Evolutionary conservation across 1,140 invertebrate genomes (phyloP).

Genomic region (Brachionus rotundiformis): DNA sequence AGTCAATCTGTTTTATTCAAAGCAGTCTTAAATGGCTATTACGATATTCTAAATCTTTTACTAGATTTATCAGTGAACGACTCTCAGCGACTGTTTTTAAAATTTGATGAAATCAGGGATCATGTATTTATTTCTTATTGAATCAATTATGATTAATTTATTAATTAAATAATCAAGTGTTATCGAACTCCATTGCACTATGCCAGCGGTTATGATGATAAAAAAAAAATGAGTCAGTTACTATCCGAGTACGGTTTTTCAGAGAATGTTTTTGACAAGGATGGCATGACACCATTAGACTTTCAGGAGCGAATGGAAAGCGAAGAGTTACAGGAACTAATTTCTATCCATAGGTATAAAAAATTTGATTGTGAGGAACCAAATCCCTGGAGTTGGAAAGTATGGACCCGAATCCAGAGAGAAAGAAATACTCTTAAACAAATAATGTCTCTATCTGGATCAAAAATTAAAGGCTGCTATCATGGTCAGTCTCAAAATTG

Average conservation of each 20-base stretch:
- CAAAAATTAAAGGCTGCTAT: not conserved
- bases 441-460: constrained; percentile 13
- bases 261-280: constrained; percentile 51
- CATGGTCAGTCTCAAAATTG: constrained; percentile 4
- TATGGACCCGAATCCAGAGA: constrained; percentile 41
- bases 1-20: constrained; percentile 46
- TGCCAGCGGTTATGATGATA: constrained; percentile 44
- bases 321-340: constrained; percentile 37
- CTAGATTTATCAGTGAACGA: not conserved
- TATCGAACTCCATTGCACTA: constrained; percentile 50
- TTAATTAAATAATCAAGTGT: constrained; percentile 1
- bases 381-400: constrained; percentile 48
- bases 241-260: constrained; percentile 46
- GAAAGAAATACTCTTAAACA: constrained; percentile 34
- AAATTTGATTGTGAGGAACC: constrained; percentile 22
- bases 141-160: not conserved
- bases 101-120: constrained; percentile 44
- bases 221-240: constrained; percentile 25
- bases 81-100: not conserved
- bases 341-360: not conserved
- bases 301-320: constrained; percentile 45
- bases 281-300: constrained; percentile 48
- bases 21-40: constrained; percentile 30
- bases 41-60: constrained; percentile 33
- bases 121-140: constrained; percentile 23